phyloP scores from a whole-genome alignment of 2,113 vertebrate genomes.

The Mesocricetus auratus region DNA sequence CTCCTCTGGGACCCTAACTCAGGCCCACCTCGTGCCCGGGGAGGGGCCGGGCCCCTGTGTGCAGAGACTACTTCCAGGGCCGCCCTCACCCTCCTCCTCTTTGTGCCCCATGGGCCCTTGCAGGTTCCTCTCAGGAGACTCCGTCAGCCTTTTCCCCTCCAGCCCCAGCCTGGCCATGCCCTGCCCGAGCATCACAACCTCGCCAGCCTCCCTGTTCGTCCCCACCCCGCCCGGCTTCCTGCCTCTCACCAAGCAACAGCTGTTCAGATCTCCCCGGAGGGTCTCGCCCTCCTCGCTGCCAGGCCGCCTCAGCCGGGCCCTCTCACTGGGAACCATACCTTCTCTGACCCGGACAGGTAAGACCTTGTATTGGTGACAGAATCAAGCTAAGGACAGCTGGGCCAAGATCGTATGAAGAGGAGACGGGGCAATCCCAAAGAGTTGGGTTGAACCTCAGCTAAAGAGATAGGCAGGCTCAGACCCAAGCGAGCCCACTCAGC shows the following conservation, averaged over 20 bases:
- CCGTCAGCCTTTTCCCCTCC: constrained; percentile 81
- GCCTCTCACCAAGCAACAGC: constrained; percentile 90
- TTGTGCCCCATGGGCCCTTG: constrained; percentile 37
- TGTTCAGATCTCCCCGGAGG: constrained; percentile 88
- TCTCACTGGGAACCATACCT: constrained; percentile 95
- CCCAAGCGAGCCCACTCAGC: rapidly evolving
- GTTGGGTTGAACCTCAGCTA: neutral
- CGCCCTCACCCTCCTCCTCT: neutral
- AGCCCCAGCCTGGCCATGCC: constrained; percentile 80
- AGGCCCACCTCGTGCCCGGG: neutral
- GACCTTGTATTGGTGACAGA: rapidly evolving
- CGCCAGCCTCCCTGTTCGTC: constrained; percentile 86
- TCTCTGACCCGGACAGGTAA: constrained; percentile 93
- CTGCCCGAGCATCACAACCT: constrained; percentile 29
- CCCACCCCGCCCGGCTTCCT: constrained; percentile 92
- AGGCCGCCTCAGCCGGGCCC: constrained; percentile 93
- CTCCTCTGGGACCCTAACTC: constrained; percentile 51
- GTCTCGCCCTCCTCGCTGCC: constrained; percentile 93
- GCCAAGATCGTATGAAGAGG: rapidly evolving
- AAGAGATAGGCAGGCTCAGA: neutral
- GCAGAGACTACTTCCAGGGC: neutral
- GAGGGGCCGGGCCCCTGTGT: neutral
- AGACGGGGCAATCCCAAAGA: rapidly evolving
- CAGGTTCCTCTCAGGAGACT: constrained; percentile 92
- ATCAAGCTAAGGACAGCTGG: neutral